Conservation (phyloP, 2,113 vertebrate genomes). For the Periophthalmus modestus region DNA sequence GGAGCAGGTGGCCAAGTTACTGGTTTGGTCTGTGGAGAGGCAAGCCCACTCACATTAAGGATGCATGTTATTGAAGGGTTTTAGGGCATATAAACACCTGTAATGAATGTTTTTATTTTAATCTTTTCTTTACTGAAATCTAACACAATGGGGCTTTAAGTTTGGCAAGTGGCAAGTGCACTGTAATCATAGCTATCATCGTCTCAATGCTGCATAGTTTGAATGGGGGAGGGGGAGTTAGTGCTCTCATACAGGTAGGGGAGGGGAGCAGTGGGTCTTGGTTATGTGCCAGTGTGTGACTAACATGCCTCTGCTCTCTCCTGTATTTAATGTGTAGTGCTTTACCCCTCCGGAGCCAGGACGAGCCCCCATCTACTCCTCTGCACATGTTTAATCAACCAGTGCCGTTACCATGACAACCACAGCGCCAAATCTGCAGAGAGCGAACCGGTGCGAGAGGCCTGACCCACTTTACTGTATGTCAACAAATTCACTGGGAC, state of each 20-base stretch:
- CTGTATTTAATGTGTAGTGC: slow-evolving; percentile 60
- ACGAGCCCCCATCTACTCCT: slow-evolving; percentile 62
- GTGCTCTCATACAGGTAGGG: slow-evolving; percentile 44
- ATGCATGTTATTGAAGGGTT: too few species aligned
- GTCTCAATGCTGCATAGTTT: background rate
- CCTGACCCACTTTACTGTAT: slow-evolving; percentile 94
- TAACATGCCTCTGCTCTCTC: slow-evolving; percentile 51
- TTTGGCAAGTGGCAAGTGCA: too few species aligned
- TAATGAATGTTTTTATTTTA: too few species aligned
- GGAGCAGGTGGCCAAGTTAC: too few species aligned
- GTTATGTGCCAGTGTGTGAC: slow-evolving; percentile 47
- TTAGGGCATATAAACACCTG: too few species aligned
- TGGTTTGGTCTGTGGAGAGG: too few species aligned
- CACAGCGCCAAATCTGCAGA: slow-evolving; percentile 80
- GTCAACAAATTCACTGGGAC: slow-evolving; percentile 92
- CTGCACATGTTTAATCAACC: slow-evolving; percentile 91
- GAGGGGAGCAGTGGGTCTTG: slow-evolving; percentile 40
- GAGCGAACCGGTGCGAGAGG: slow-evolving; percentile 81
- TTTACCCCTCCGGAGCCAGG: slow-evolving; percentile 60
- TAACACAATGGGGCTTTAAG: too few species aligned
- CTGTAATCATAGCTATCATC: too few species aligned
- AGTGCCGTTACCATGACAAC: slow-evolving; percentile 93
- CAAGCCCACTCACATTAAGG: too few species aligned
- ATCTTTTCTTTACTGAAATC: too few species aligned
- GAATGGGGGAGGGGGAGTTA: slow-evolving; percentile 36